Conservation (phyloP, 1,140 invertebrate species). For the Anastrepha obliqua region DNA sequence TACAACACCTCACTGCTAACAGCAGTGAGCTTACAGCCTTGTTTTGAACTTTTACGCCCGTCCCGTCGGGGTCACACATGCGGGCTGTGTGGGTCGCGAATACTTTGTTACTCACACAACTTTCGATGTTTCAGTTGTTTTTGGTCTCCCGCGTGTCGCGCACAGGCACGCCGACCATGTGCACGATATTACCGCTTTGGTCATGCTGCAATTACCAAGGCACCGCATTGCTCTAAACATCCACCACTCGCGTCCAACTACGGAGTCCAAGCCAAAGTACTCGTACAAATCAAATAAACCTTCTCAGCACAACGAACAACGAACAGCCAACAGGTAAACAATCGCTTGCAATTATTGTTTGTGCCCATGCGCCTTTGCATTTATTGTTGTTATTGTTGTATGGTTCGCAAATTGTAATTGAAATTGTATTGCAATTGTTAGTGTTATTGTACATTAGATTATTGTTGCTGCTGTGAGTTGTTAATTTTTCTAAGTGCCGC, state of each 20-base stretch:
- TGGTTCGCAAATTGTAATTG: slow-evolving; percentile 46
- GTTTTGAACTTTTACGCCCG: slow-evolving; percentile 48
- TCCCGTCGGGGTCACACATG: slow-evolving; percentile 42
- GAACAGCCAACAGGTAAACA: slow-evolving; percentile 23
- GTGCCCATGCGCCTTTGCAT: slow-evolving; percentile 7
- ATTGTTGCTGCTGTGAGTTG: slow-evolving; percentile 1
- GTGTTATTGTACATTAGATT: neutral
- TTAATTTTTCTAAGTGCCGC: slow-evolving; percentile 32
- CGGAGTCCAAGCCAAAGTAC: neutral
- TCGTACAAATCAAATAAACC: slow-evolving; percentile 9
- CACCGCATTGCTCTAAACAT: neutral
- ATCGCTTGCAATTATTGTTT: slow-evolving; percentile 37
- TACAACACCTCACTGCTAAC: neutral
- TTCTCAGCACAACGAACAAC: neutral
- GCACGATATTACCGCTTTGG: slow-evolving; percentile 40
- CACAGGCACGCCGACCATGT: neutral
- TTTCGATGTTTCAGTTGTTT: neutral
- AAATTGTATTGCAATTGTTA: slow-evolving; percentile 1
- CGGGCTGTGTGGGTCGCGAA: neutral
- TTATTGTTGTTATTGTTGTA: neutral
- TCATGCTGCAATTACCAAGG: slow-evolving; percentile 47
- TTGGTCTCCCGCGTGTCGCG: neutral
- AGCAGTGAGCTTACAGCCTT: neutral
- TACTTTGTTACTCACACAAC: neutral
- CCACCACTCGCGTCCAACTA: neutral